Percentiles rank a stretch among this genome's conserved stretches.
These are phyloP conservation scores for Lutjanus campechanus DNA, from an alignment of 2,797 vertebrate species.

Conservation along the genomic window DNA sequence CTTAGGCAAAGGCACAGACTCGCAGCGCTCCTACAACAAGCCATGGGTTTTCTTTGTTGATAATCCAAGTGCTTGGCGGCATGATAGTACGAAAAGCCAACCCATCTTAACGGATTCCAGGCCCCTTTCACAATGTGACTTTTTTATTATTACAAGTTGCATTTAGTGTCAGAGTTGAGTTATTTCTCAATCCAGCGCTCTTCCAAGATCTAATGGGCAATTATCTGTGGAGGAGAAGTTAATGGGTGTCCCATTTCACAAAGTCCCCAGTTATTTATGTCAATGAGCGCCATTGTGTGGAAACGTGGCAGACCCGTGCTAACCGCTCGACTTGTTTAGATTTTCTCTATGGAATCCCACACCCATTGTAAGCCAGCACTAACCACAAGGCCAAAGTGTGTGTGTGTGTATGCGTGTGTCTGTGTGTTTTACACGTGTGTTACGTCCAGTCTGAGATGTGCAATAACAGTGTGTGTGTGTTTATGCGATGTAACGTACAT, in stretches of 20 bases:
- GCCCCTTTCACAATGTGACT: constrained; percentile 75
- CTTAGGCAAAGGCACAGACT: constrained; percentile 55
- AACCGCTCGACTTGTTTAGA: constrained; percentile 80
- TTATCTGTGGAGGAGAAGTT: constrained; percentile 81
- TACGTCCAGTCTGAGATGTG: constrained; percentile 42
- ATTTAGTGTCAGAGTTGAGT: constrained; percentile 74
- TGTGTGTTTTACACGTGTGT: constrained; percentile 40
- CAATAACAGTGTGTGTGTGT: constrained; percentile 18
- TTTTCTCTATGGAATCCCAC: constrained; percentile 83
- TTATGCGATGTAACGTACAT: constrained; percentile 19
- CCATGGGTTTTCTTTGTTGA: constrained; percentile 75
- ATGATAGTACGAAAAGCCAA: constrained; percentile 68
- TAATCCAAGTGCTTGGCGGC: constrained; percentile 74
- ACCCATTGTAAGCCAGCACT: constrained; percentile 81
- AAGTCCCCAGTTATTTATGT: constrained; percentile 81
- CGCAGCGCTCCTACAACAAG: constrained; percentile 60
- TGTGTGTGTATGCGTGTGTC: constrained; percentile 34
- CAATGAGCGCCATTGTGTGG: constrained; percentile 82
- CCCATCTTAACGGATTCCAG: constrained; percentile 77
- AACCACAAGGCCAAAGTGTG: constrained; percentile 72
- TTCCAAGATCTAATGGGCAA: constrained; percentile 82
- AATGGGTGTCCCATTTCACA: constrained; percentile 84
- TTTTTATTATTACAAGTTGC: constrained; percentile 77
- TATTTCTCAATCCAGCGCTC: constrained; percentile 77
- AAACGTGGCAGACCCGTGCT: constrained; percentile 80